Evolutionary conservation across 2,797 vertebrate species (phyloP).

Genomic region (Tarsius wallacei): DNA sequence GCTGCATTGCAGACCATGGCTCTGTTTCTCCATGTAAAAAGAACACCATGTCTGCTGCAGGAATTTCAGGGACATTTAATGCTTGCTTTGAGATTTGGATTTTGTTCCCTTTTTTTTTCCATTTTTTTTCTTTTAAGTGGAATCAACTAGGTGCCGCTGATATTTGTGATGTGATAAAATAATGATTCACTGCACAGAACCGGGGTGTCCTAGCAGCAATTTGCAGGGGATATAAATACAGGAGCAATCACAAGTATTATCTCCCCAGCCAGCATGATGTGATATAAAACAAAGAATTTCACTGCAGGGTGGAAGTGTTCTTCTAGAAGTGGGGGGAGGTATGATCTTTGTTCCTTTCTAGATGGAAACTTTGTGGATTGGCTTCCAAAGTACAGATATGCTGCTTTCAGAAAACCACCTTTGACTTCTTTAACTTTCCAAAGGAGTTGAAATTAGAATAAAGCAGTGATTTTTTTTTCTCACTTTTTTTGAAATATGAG

Average conservation of each 20-base stretch:
- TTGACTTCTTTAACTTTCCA: neutral
- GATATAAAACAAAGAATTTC: conserved; percentile 59
- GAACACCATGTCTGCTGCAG: conserved; percentile 53
- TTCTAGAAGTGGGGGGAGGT: conserved; percentile 22
- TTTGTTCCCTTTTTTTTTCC: neutral
- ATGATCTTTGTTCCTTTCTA: conserved; percentile 30
- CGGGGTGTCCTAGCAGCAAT: conserved; percentile 69
- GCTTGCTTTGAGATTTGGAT: conserved; percentile 2
- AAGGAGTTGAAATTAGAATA: conserved; percentile 31
- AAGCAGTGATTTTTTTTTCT: neutral
- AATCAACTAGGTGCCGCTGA: conserved; percentile 65
- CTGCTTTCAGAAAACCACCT: neutral
- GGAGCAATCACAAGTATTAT: conserved; percentile 68
- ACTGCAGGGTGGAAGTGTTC: conserved; percentile 19
- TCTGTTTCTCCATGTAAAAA: conserved; percentile 52
- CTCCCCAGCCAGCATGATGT: conserved; percentile 44
- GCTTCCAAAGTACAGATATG: neutral
- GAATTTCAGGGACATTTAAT: conserved; percentile 63
- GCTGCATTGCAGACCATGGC: neutral
- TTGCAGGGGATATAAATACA: conserved; percentile 74
- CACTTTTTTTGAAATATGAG: neutral
- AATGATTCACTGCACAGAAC: conserved; percentile 74
- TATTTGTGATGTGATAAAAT: conserved; percentile 82
- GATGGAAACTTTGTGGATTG: neutral
- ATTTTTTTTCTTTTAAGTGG: conserved; percentile 79